Evolutionary conservation across 2,113 vertebrate species (phyloP).

Genomic region (Ceyx cyanopectus): DNA sequence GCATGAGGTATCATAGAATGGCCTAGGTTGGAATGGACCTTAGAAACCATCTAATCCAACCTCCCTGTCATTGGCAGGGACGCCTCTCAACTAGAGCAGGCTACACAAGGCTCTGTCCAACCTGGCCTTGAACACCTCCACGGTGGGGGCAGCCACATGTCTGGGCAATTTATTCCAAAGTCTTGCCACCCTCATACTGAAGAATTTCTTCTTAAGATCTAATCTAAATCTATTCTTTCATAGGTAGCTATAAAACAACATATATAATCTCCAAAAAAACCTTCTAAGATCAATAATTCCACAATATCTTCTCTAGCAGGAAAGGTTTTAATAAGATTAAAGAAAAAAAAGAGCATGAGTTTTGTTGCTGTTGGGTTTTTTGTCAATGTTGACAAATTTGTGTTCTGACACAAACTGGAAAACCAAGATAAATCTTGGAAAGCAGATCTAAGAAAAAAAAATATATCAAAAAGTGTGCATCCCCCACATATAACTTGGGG

Average conservation of each 20-base stretch:
- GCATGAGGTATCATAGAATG: not conserved
- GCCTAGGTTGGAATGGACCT: too few relatives aligned
- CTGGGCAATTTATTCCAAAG: too few relatives aligned
- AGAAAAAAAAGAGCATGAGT: too few relatives aligned
- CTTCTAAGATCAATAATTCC: not conserved
- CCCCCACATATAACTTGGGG: not conserved
- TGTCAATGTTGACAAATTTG: not conserved
- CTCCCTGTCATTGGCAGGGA: too few relatives aligned
- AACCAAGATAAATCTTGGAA: not conserved
- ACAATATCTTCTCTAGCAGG: not conserved
- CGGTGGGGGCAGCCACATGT: too few relatives aligned
- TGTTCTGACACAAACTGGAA: not conserved
- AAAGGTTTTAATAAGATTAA: not conserved
- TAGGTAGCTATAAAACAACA: not conserved
- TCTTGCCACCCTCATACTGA: too few relatives aligned
- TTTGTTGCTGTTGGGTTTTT: not conserved
- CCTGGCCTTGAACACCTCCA: too few relatives aligned
- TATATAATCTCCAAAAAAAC: not conserved
- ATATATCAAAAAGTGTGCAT: not conserved
- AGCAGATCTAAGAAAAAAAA: not conserved
- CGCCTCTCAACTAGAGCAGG: too few relatives aligned
- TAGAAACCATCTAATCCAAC: too few relatives aligned
- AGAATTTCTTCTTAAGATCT: too few relatives aligned
- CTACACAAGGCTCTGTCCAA: too few relatives aligned
- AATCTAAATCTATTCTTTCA: too few relatives aligned